phyloP scores from a whole-genome alignment of 2,797 vertebrate genomes.

The Tympanoctomys barrerae region DNA sequence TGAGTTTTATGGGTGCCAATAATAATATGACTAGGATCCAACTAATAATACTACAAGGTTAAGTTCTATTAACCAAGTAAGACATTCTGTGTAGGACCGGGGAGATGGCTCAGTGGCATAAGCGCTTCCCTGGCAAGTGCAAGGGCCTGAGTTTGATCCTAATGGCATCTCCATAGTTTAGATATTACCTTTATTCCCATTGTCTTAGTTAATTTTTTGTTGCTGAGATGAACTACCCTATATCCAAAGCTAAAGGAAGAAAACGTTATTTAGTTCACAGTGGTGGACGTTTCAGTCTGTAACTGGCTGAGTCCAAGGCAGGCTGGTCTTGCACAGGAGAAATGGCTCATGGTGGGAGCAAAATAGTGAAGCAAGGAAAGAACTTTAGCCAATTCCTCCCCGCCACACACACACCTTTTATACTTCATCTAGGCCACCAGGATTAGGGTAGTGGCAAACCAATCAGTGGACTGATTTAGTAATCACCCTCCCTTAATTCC shows the following conservation, averaged over 20 bases:
- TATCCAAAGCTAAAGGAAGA: not conserved
- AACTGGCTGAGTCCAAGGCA: not conserved
- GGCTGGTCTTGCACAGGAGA: not conserved
- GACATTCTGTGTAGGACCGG: not conserved
- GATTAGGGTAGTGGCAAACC: not conserved
- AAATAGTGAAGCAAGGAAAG: not conserved
- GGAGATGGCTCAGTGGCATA: too few relatives aligned
- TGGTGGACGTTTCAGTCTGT: not conserved
- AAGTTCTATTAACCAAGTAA: not conserved
- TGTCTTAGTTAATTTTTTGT: not conserved
- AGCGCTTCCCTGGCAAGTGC: too few relatives aligned
- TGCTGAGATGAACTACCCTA: not conserved
- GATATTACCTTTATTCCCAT: not conserved
- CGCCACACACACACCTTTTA: not conserved
- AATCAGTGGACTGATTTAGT: not conserved
- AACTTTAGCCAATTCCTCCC: not conserved
- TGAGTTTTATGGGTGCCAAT: not conserved
- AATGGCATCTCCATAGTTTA: not conserved
- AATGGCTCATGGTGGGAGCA: not conserved
- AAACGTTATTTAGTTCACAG: not conserved
- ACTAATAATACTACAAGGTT: not conserved
- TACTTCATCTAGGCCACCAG: not conserved
- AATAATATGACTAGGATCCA: not conserved
- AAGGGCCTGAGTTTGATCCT: too few relatives aligned
- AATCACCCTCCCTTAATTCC: not conserved